Percentiles rank a stretch among this genome's conserved stretches.
Conservation (phyloP, 2,797 vertebrate genomes). For the Chaetophractus vellerosus region DNA sequence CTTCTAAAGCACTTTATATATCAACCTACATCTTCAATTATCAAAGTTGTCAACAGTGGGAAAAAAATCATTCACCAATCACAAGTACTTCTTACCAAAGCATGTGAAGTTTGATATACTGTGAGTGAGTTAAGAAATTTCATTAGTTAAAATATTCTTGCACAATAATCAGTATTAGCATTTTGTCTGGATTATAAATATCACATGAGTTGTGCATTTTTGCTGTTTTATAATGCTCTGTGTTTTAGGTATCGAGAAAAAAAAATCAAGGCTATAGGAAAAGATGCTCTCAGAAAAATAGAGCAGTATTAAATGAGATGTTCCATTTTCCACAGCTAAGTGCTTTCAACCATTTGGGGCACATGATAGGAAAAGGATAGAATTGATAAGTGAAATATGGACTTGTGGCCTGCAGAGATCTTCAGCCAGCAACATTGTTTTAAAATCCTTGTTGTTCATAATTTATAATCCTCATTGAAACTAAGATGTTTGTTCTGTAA, state of each 20-base stretch:
- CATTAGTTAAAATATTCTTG: background rate
- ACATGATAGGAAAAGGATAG: conserved; percentile 17
- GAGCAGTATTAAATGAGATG: conserved; percentile 37
- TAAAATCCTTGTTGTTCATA: conserved; percentile 36
- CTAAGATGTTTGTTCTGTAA: conserved; percentile 6
- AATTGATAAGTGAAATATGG: conserved; percentile 56
- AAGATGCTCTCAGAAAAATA: background rate
- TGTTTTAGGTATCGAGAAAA: background rate
- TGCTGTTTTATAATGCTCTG: background rate
- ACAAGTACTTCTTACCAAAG: background rate
- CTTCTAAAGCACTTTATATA: background rate
- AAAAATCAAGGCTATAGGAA: background rate
- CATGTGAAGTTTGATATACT: background rate
- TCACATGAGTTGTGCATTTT: background rate
- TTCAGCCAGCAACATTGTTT: conserved; percentile 33
- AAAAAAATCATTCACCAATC: background rate
- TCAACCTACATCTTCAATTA: background rate
- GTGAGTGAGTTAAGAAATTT: background rate
- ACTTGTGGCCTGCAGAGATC: conserved; percentile 54
- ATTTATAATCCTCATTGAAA: conserved; percentile 50
- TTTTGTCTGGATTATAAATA: background rate
- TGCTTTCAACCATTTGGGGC: conserved; percentile 40
- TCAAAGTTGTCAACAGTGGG: background rate
- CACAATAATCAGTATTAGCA: background rate
- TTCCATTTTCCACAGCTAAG: background rate